Evolutionary conservation across 2,113 vertebrate species (phyloP).

Genomic region (Esox niger): DNA sequence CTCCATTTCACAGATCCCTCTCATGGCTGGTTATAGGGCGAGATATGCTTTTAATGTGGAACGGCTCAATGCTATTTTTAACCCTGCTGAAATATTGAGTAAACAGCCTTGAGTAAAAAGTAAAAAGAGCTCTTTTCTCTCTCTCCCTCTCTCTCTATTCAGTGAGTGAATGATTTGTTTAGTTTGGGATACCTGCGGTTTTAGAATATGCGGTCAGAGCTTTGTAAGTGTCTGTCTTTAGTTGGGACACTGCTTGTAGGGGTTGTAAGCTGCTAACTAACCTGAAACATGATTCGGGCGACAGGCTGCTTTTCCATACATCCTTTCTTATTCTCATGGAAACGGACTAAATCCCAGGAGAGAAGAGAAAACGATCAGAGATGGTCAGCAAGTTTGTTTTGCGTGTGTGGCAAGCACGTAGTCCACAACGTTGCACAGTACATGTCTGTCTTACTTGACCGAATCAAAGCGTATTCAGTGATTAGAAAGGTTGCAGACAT

Average conservation of each 20-base stretch:
- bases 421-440: background rate
- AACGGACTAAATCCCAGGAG: background rate
- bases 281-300: background rate
- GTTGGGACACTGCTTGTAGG: background rate
- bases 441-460: background rate
- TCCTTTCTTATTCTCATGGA: conserved; percentile 7
- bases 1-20: conserved; percentile 3
- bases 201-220: conserved; percentile 7
- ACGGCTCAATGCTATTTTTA: conserved; percentile 8
- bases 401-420: background rate
- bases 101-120: conserved; percentile 14
- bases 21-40: conserved; percentile 10
- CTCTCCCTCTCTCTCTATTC: background rate
- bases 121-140: background rate
- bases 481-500: background rate
- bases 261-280: background rate
- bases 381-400: conserved; percentile 9
- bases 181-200: background rate
- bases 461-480: background rate
- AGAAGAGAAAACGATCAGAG: background rate
- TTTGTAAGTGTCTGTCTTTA: conserved; percentile 14
- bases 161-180: background rate
- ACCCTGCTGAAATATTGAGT: conserved; percentile 10
- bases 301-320: conserved; percentile 3
- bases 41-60: conserved; percentile 14